Evolutionary conservation across 2,888 invertebrate genomes (phyloP).

Genomic region (Vesta saturnalis): DNA sequence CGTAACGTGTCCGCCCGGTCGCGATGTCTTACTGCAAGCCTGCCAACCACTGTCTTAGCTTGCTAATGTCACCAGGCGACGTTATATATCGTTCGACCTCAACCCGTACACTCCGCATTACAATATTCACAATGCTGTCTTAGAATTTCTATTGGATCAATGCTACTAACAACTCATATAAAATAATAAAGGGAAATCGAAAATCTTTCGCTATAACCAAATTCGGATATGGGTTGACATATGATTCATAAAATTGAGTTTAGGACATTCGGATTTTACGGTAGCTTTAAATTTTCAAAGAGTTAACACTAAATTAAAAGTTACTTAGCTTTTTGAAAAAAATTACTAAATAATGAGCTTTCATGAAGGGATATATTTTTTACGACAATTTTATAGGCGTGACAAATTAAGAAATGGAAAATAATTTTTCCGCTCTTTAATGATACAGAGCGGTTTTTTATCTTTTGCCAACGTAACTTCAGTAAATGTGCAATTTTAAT

Average conservation of each 20-base stretch:
- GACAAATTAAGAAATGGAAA: not conserved
- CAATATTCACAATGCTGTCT: slow-evolving; percentile 42
- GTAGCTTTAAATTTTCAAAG: no score
- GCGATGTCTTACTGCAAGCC: slow-evolving; percentile 61
- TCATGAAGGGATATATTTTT: not conserved
- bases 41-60: slow-evolving; percentile 63
- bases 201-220: not conserved
- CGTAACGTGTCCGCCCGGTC: slow-evolving; percentile 56
- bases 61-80: slow-evolving; percentile 61
- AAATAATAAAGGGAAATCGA: slow-evolving; percentile 29
- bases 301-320: no score
- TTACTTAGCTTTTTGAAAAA: not conserved
- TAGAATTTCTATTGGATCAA: slow-evolving; percentile 27
- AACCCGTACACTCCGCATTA: slow-evolving; percentile 47
- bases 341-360: not conserved
- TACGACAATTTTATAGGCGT: not conserved
- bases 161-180: slow-evolving; percentile 32
- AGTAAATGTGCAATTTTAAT: no score
- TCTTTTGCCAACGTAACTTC: not conserved
- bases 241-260: slow-evolving; percentile 1
- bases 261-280: no score
- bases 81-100: slow-evolving; percentile 59
- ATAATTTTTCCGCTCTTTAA: not conserved
- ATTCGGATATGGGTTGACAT: slow-evolving; percentile 1
- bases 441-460: not conserved